Evolutionary conservation across 2,888 invertebrate species (phyloP).

Genomic region (Subacronicta megacephala): DNA sequence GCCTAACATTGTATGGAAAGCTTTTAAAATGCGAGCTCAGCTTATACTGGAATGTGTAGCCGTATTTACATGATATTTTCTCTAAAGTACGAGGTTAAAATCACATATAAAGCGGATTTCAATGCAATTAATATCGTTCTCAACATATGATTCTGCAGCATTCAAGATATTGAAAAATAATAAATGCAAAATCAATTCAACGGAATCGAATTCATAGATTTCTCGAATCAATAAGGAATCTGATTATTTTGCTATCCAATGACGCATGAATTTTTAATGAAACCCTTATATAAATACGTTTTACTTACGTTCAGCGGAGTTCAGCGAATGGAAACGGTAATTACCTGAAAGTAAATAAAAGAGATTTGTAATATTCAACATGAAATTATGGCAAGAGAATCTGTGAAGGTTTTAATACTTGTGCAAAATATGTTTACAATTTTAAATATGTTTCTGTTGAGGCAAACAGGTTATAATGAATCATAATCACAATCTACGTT

Average conservation of each 20-base stretch:
- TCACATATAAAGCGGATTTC: conserved; percentile 15
- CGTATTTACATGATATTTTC: no score
- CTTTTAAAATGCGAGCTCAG: no score
- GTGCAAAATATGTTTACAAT: no score
- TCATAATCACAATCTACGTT: no score
- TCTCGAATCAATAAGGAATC: conserved; percentile 8
- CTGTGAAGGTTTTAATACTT: no score
- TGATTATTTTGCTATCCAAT: conserved; percentile 22
- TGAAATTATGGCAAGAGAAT: no score
- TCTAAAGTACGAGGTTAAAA: neutral
- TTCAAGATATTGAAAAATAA: conserved; percentile 38
- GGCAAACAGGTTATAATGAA: no score
- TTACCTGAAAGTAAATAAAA: conserved; percentile 39
- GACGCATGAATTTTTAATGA: conserved; percentile 42
- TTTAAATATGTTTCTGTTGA: no score
- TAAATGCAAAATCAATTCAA: conserved; percentile 33
- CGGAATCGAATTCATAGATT: conserved; percentile 24
- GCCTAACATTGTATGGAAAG: no score
- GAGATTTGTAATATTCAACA: conserved; percentile 1
- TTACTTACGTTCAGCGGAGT: conserved; percentile 30
- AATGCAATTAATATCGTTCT: conserved; percentile 29
- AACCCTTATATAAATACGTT: conserved; percentile 20
- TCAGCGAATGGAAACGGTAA: conserved; percentile 16
- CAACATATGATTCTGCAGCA: conserved; percentile 27
- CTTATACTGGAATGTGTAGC: no score